Evolutionary conservation across 2,113 vertebrate species (phyloP), one percentile per base, ranked within the genome.

Genomic region (Chloropsis hardwickii): DNA sequence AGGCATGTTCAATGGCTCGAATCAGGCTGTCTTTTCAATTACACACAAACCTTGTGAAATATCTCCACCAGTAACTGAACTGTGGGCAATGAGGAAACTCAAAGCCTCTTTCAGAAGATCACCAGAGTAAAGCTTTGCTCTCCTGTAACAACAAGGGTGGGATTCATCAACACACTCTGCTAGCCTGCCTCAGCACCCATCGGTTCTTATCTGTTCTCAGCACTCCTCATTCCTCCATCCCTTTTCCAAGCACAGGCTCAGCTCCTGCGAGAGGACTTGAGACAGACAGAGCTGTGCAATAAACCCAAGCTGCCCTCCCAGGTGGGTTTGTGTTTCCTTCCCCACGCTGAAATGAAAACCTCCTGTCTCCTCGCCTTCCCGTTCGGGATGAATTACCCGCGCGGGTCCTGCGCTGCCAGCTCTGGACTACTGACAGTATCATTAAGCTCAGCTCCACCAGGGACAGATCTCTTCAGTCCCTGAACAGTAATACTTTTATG

Each of bases 401-500:
- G 53, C 80, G 85, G 82, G 56, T 40, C 54, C 81, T 51, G 94
- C 29, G 42, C 31, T 86, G 87, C 85, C 91, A 89, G 90, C 45
- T 66, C 94, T 69, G 40, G n/a, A 31, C 78, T 92, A 25, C 89
- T 90, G 81, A 94, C 72, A 84, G 77, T 88, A 40, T 76, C 91
- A 70, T 96, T 97, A 94, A 93, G 77, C 83, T 60, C 47, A 61
- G 58, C 39, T 37, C 79, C 87, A 92, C 73, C 54, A 73, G 94
- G 82, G 92, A 85, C 84, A 96, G 71, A 85, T 81, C 77, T 53
- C 94, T 88, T 95, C 50, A 76, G 81, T 67, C 31, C 11, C 60
- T 11, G 44, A 95, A 96, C 81, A 95, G 92, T 94, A 65, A 94
- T 81, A 89, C 87, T 91, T 96, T 94, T 84, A 95, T 92, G 69